These are phyloP conservation scores for Panagrolaimus sp. DNA, from an alignment of 1,140 invertebrate genomes.

Conservation along the genomic window DNA sequence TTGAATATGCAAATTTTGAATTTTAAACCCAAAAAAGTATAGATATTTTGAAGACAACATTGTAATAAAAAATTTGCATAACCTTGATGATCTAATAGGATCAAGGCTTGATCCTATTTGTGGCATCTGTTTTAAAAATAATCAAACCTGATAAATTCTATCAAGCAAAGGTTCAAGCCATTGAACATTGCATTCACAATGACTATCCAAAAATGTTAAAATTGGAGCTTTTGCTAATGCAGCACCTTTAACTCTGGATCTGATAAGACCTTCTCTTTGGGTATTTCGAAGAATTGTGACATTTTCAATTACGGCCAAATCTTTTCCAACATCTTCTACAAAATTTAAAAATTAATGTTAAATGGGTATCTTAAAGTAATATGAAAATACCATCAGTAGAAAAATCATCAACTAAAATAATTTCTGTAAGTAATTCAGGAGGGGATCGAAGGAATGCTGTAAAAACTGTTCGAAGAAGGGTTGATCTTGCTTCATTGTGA, in stretches of 20 bases:
- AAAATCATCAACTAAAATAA: conserved; percentile 82
- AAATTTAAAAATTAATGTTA: too few species aligned
- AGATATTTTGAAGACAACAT: too few species aligned
- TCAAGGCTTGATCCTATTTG: too few species aligned
- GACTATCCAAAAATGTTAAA: conserved; percentile 64
- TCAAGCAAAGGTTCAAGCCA: conserved; percentile 64
- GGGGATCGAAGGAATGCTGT: conserved; percentile 80
- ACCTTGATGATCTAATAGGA: too few species aligned
- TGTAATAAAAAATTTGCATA: too few species aligned
- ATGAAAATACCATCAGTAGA: conserved; percentile 61
- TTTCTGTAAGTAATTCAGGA: conserved; percentile 71
- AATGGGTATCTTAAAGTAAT: too few species aligned
- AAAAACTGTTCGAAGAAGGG: conserved; percentile 79
- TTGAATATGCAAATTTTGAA: too few species aligned
- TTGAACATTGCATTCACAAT: conserved; percentile 63
- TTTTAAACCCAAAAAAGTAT: too few species aligned
- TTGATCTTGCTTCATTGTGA: conserved; percentile 87
- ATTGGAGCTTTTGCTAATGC: conserved; percentile 61
- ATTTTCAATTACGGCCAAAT: conserved; percentile 83
- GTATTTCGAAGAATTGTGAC: conserved; percentile 83
- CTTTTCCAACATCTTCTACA: conserved; percentile 81
- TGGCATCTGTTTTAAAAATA: too few species aligned
- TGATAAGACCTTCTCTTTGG: conserved; percentile 74
- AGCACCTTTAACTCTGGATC: conserved; percentile 64
- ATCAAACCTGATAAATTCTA: conserved; percentile 61